Evolutionary conservation across 2,888 invertebrate genomes (phyloP).

Genomic region (Antheraea yamamai): DNA sequence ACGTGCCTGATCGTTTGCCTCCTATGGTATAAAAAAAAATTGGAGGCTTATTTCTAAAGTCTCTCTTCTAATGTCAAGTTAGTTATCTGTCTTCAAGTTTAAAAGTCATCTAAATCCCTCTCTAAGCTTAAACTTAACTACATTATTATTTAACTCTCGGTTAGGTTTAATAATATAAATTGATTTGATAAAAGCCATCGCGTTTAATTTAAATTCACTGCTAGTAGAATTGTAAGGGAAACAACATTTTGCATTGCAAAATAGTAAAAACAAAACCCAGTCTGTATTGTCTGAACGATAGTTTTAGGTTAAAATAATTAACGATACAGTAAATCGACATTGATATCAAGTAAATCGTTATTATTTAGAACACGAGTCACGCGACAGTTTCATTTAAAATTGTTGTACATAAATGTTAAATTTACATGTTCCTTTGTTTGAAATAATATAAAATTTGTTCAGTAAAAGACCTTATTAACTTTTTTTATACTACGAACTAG

Average conservation of each 20-base stretch:
- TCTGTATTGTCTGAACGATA: background rate
- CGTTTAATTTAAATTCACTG: too few species aligned
- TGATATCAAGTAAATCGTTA: conserved; percentile 46
- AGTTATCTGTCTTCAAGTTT: too few species aligned
- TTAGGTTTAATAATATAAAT: too few species aligned
- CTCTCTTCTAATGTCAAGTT: too few species aligned
- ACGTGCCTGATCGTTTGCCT: too few species aligned
- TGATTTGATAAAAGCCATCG: too few species aligned
- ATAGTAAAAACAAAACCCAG: background rate
- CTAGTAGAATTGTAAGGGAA: background rate
- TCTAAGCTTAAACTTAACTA: too few species aligned
- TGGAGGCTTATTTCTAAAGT: too few species aligned
- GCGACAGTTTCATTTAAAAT: conserved; percentile 30
- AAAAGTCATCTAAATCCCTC: too few species aligned
- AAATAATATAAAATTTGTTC: conserved; percentile 3
- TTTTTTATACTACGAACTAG: too few species aligned
- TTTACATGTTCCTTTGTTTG: conserved; percentile 15
- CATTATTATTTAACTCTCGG: too few species aligned
- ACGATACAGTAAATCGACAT: conserved; percentile 41
- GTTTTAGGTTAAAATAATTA: background rate
- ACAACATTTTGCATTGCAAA: background rate
- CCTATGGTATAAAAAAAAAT: too few species aligned
- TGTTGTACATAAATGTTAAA: background rate
- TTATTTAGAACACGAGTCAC: conserved; percentile 44
- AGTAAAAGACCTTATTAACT: background rate